These are phyloP conservation scores for Meganola albula DNA, from an alignment of 2,888 invertebrate genomes.

Conservation along the genomic window DNA sequence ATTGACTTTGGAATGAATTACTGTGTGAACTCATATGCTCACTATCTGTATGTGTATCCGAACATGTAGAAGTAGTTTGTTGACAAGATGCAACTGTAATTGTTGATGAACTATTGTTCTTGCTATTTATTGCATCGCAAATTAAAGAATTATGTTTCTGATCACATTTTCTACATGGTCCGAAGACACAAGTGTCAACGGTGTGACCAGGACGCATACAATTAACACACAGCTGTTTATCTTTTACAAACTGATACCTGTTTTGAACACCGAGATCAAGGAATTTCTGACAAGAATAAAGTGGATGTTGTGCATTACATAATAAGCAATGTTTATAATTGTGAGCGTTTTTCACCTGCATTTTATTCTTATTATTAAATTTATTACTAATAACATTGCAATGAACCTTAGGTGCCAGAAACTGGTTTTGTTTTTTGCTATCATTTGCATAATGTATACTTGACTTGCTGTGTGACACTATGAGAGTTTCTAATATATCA, in stretches of 20 bases:
- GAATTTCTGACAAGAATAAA: constrained; percentile 2
- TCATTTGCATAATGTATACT: too few species aligned
- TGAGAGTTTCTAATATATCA: neutral
- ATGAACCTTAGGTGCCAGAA: too few species aligned
- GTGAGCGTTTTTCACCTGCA: neutral
- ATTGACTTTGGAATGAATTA: too few species aligned
- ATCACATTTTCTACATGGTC: constrained; percentile 1
- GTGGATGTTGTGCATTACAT: constrained; percentile 3
- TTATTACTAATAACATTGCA: too few species aligned
- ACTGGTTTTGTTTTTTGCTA: neutral
- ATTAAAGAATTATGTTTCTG: constrained; percentile 3
- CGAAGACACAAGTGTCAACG: neutral
- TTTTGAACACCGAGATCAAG: neutral
- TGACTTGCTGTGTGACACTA: neutral
- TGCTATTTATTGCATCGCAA: neutral
- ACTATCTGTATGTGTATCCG: too few species aligned
- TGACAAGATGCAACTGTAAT: neutral
- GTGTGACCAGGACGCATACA: constrained; percentile 1
- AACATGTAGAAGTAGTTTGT: too few species aligned
- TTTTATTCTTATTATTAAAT: constrained; percentile 1
- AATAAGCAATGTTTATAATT: too few species aligned
- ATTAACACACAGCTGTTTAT: constrained; percentile 3
- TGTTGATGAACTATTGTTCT: neutral
- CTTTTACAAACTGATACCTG: neutral
- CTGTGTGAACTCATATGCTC: too few species aligned